These are phyloP conservation scores for Polydrusus tereticollis DNA, from an alignment of 2,888 invertebrate genomes.

Conservation along the genomic window DNA sequence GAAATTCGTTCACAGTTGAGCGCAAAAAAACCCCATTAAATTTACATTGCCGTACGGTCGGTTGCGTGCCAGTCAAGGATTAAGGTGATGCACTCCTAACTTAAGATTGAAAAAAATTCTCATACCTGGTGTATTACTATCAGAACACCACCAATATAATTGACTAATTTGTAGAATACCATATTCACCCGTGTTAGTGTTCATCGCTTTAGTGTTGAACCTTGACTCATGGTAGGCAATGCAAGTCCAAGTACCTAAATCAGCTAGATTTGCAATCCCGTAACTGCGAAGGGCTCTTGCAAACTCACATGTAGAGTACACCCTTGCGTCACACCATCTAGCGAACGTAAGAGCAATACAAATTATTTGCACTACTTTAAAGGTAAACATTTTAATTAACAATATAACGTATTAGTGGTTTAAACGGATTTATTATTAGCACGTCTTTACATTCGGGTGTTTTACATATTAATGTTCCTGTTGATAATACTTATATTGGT, in stretches of 20 bases:
- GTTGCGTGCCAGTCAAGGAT: too few species aligned
- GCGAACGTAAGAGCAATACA: not conserved
- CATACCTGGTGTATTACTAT: slow-evolving; percentile 37
- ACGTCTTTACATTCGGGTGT: not conserved
- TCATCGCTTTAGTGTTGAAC: slow-evolving; percentile 52
- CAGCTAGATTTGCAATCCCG: slow-evolving; percentile 70
- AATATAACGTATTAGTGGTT: not conserved
- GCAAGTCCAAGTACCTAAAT: slow-evolving; percentile 54
- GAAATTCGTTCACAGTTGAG: too few species aligned
- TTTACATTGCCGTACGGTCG: too few species aligned
- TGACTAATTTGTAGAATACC: slow-evolving; percentile 54
- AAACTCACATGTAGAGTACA: slow-evolving; percentile 52
- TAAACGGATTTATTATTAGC: not conserved
- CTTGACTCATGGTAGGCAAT: slow-evolving; percentile 52
- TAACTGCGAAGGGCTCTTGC: slow-evolving; percentile 52
- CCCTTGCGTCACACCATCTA: slow-evolving; percentile 26
- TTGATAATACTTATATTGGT: not conserved
- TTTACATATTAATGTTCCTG: too few species aligned
- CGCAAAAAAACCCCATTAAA: slow-evolving; percentile 32
- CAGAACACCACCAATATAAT: slow-evolving; percentile 51
- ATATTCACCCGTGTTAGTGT: slow-evolving; percentile 50
- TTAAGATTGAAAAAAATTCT: too few species aligned
- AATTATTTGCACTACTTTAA: too few species aligned
- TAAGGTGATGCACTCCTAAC: too few species aligned
- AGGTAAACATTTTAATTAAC: not conserved